Conservation (phyloP, 2,797 vertebrate genomes). For the Sebastes oblongus region DNA sequence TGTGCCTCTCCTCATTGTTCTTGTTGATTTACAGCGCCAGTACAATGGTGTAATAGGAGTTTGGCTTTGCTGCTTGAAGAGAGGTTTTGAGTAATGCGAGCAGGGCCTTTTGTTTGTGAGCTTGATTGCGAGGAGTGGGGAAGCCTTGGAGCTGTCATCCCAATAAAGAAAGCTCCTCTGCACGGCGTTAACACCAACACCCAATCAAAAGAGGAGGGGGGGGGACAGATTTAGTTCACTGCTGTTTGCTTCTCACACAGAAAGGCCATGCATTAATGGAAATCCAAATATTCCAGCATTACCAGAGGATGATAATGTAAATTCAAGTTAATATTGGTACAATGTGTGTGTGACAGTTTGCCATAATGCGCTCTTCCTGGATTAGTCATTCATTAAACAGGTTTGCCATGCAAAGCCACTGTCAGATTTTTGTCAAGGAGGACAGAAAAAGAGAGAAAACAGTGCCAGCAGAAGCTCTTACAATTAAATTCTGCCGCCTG, state of each 20-base stretch:
- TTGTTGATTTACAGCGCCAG: constrained; percentile 78
- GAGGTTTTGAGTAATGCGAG: constrained; percentile 79
- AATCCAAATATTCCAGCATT: constrained; percentile 86
- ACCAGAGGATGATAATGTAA: constrained; percentile 88
- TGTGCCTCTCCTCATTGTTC: constrained; percentile 76
- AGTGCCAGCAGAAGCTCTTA: constrained; percentile 73
- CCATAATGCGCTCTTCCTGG: constrained; percentile 82
- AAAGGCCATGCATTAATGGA: constrained; percentile 81
- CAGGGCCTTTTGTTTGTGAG: constrained; percentile 79
- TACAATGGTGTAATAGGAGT: constrained; percentile 80
- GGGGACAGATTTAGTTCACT: constrained; percentile 80
- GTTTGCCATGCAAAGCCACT: constrained; percentile 88
- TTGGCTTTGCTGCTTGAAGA: constrained; percentile 75
- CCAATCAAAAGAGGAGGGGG: constrained; percentile 69
- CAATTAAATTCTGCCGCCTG: constrained; percentile 81
- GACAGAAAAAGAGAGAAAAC: constrained; percentile 73
- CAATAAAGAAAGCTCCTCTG: constrained; percentile 78
- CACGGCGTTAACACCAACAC: constrained; percentile 69
- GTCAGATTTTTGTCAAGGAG: constrained; percentile 85
- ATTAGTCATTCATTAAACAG: constrained; percentile 88
- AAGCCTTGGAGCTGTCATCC: constrained; percentile 79
- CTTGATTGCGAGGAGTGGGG: constrained; percentile 76
- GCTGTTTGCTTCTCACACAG: constrained; percentile 78
- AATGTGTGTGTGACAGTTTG: constrained; percentile 86
- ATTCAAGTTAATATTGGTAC: constrained; percentile 87